Evolutionary conservation across 2,888 invertebrate species (phyloP).

Genomic region (Nomada ruficornis): DNA sequence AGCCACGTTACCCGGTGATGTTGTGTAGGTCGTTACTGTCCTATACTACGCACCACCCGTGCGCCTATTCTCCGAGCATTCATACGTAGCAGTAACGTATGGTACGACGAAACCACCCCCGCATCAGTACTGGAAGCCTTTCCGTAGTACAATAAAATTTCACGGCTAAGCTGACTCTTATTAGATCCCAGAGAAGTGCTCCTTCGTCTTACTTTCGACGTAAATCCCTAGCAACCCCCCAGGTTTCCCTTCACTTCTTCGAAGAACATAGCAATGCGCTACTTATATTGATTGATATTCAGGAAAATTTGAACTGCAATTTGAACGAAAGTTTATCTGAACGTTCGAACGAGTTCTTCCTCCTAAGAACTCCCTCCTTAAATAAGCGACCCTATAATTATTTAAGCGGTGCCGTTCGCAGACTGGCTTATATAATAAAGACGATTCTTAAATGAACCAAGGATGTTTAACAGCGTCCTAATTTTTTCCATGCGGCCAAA

Average conservation of each 20-base stretch:
- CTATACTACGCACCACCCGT: conserved; percentile 45
- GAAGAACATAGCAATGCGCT: background rate
- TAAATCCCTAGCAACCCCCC: conserved; percentile 46
- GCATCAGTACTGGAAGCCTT: conserved; percentile 38
- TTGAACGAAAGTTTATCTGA: background rate
- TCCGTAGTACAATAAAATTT: conserved; percentile 64
- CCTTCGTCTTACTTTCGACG: conserved; percentile 56
- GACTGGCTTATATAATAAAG: background rate
- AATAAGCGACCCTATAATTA: background rate
- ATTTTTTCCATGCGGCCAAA: background rate
- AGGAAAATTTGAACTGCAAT: background rate
- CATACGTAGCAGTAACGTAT: conserved; percentile 53
- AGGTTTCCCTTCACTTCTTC: conserved; percentile 15
- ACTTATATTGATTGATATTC: conserved; percentile 31
- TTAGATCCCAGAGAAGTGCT: conserved; percentile 53
- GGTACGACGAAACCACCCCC: conserved; percentile 41
- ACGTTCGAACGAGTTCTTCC: background rate
- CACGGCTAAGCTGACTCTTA: conserved; percentile 67
- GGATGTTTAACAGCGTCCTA: background rate
- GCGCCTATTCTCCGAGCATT: conserved; percentile 34
- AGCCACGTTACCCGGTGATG: conserved; percentile 23
- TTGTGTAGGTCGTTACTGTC: conserved; percentile 32
- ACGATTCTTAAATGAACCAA: background rate
- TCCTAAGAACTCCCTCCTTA: too few relatives aligned
- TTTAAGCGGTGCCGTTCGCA: background rate